These are phyloP conservation scores for Podarcis raffonei DNA, from an alignment of 2,113 vertebrate genomes.

Conservation along the genomic window DNA sequence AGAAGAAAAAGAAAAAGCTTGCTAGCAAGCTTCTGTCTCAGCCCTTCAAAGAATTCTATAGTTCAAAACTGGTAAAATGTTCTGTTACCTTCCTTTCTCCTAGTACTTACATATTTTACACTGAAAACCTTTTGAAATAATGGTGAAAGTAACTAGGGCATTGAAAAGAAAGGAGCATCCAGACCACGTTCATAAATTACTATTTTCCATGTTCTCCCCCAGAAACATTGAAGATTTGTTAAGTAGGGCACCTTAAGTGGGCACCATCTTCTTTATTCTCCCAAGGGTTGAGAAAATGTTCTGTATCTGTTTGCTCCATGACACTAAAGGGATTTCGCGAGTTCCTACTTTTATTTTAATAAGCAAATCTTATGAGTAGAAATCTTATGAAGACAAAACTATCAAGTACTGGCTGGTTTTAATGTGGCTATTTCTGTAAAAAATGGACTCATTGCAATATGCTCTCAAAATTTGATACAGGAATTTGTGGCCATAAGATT, in stretches of 20 bases:
- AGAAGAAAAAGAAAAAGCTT: background rate
- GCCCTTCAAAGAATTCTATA: background rate
- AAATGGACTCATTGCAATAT: background rate
- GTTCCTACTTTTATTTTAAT: background rate
- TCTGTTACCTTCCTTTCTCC: background rate
- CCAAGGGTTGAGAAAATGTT: background rate
- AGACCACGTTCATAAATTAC: background rate
- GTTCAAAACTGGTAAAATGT: background rate
- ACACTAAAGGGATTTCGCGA: background rate
- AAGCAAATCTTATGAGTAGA: background rate
- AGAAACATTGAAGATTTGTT: background rate
- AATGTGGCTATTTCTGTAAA: background rate
- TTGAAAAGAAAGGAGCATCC: background rate
- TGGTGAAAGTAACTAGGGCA: background rate
- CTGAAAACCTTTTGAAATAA: background rate
- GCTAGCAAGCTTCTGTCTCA: background rate
- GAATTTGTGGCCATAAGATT: background rate
- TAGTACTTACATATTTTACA: background rate
- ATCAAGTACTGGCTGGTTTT: background rate
- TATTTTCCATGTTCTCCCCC: background rate
- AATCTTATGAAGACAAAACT: rapidly evolving
- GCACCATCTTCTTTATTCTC: background rate
- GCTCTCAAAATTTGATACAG: background rate
- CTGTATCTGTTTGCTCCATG: background rate
- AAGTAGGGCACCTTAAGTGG: background rate